Percentiles rank a stretch among this genome's conserved stretches.
Conservation (phyloP, 2,888 invertebrate species). For the Lochmaea crataegi region DNA sequence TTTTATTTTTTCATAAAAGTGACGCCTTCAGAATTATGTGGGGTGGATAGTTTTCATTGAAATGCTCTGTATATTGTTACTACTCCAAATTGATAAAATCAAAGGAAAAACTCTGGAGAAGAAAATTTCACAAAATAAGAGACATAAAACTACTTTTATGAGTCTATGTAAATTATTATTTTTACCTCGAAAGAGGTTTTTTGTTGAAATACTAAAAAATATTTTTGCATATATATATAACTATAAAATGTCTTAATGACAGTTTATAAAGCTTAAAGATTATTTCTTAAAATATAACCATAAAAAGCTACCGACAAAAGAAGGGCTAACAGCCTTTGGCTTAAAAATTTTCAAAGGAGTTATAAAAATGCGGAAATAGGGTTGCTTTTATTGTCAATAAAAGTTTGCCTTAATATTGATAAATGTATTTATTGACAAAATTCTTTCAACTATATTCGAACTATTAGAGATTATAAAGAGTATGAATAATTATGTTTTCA, state of each 20-base stretch:
- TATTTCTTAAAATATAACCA: background rate
- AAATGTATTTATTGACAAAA: background rate
- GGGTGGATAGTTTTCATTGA: no score
- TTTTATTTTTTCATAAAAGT: no score
- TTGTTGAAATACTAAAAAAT: background rate
- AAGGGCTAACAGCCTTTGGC: background rate
- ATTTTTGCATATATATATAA: background rate
- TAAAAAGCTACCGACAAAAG: background rate
- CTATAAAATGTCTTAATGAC: background rate
- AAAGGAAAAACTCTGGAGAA: no score
- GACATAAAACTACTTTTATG: no score
- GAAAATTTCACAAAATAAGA: no score
- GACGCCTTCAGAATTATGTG: no score
- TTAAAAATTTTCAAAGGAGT: background rate
- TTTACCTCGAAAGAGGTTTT: no score
- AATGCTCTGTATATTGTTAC: no score
- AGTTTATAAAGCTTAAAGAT: background rate
- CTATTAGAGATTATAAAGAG: slow-evolving; percentile 4
- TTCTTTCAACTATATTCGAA: background rate
- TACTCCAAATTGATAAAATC: no score
- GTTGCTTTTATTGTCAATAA: slow-evolving; percentile 10
- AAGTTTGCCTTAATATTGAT: slow-evolving; percentile 7
- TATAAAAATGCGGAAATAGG: slow-evolving; percentile 10
- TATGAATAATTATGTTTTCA: slow-evolving; percentile 5
- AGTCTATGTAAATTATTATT: no score